Percentiles rank a stretch among this genome's conserved stretches.
These are phyloP conservation scores for Megalopta genalis DNA, from an alignment of 1,140 invertebrate species.

Conservation along the genomic window DNA sequence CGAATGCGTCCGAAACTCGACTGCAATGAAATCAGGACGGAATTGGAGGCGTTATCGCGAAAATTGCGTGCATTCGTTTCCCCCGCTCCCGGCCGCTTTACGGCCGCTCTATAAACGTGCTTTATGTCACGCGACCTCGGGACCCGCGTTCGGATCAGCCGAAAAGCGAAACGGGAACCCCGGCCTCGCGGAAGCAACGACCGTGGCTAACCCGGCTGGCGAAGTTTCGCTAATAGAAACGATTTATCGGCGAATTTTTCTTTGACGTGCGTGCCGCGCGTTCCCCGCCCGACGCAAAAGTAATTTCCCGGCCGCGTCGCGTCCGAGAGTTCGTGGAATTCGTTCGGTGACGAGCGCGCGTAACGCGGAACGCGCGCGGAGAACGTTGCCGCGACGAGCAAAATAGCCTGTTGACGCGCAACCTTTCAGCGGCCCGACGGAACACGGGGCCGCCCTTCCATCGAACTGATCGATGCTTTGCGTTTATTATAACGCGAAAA, in stretches of 20 bases:
- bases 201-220: background rate
- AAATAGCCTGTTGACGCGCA: no score
- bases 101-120: constrained; percentile 24
- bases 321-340: no score
- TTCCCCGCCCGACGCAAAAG: no score
- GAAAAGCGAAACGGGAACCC: background rate
- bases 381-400: no score
- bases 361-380: no score
- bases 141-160: background rate
- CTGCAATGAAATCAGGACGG: background rate
- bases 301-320: no score
- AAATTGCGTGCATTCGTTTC: constrained; percentile 1
- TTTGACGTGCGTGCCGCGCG: no score
- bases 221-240: constrained; percentile 9
- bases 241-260: background rate
- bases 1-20: background rate
- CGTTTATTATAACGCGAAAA: no score
- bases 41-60: background rate
- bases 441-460: no score
- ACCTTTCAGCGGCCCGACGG: no score
- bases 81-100: background rate
- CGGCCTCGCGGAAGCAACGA: constrained; percentile 2
- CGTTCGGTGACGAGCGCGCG: no score
- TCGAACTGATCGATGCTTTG: no score
- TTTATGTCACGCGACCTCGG: constrained; percentile 14